These are phyloP conservation scores for Nerophis lumbriciformis DNA, from an alignment of 2,113 vertebrate species.

Conservation along the genomic window DNA sequence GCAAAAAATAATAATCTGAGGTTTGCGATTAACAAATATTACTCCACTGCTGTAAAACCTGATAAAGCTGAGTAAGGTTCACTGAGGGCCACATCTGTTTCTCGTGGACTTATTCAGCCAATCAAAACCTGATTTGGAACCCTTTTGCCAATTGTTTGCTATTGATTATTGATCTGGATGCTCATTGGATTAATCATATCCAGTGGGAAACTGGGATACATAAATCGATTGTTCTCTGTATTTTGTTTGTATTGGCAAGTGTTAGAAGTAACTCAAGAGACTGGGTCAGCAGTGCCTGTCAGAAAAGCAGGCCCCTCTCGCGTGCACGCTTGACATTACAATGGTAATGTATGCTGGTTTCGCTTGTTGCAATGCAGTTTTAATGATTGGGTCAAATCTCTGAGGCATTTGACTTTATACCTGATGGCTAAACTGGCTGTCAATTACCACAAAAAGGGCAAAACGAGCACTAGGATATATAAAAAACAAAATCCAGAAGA, in stretches of 20 bases:
- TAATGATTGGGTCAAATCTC: slow-evolving; percentile 1
- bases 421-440: not conserved
- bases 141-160: slow-evolving; percentile 38
- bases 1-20: not conserved
- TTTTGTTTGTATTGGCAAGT: slow-evolving; percentile 57
- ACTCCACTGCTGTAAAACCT: slow-evolving; percentile 18
- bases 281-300: not conserved
- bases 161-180: slow-evolving; percentile 50
- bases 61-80: not conserved
- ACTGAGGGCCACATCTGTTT: slow-evolving; percentile 9
- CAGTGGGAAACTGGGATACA: slow-evolving; percentile 47
- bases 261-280: slow-evolving; percentile 22
- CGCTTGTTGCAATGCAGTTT: slow-evolving; percentile 11
- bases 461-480: not conserved
- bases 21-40: slow-evolving; percentile 8
- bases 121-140: slow-evolving; percentile 50
- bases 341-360: slow-evolving; percentile 12
- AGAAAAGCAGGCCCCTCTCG: not conserved
- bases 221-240: slow-evolving; percentile 54
- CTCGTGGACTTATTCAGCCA: slow-evolving; percentile 43
- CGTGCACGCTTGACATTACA: slow-evolving; percentile 12
- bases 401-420: slow-evolving; percentile 10
- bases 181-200: slow-evolving; percentile 48
- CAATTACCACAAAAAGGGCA: slow-evolving; percentile 12
- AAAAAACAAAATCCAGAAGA: not conserved